Evolutionary conservation across 1,140 invertebrate species (phyloP), one percentile per base, ranked within the genome.

Genomic region (Augochlora pura): DNA sequence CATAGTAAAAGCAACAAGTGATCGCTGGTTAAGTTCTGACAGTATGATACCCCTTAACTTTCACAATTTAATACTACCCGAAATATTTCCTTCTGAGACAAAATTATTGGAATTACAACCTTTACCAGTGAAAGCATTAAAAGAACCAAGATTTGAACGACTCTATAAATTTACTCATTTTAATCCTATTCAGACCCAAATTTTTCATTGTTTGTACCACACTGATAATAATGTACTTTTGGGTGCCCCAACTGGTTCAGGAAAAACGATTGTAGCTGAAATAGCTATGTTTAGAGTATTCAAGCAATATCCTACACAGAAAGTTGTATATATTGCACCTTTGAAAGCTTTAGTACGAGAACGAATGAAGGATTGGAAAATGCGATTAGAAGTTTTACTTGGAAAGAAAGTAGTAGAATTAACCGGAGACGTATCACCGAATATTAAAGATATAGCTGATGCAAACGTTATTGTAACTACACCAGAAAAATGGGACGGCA

Each of bases 401-500:
- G 95, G 95, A 0, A 97, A 97, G 87, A 97, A 95, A 86, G 98
- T 99, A 4, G 97, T 99, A 0, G 99, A 99, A 93, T 93, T 99
- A 68, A 99, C 99, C 73, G 99, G 96, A 85, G 99, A 99, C 93
- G 96, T 99, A 2, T 97, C 98, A 0, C 99, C 99, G 0, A 98
- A 99, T 92, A 96, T 97, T 67, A 94, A 95, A 85, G 96, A 98
- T 0, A 98, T 99, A 75, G 94, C 95, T 0, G 94, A 92, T 67
- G 96, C 99, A 0, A 96, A 98, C 89, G 96, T 99, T 1, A 99
- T 99, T 84, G 98, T 99, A 0, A 99, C 99, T 4, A 99, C 99
- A 0, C 99, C 99, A 0, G 99, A 99, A 93, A 99, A 99, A 92
- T 99, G 99, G 99, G 99, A 99, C 91, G 99, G 98, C 80, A 98